phyloP scores from a whole-genome alignment of 2,888 invertebrate species.

The Yponomeuta cagnagella region DNA sequence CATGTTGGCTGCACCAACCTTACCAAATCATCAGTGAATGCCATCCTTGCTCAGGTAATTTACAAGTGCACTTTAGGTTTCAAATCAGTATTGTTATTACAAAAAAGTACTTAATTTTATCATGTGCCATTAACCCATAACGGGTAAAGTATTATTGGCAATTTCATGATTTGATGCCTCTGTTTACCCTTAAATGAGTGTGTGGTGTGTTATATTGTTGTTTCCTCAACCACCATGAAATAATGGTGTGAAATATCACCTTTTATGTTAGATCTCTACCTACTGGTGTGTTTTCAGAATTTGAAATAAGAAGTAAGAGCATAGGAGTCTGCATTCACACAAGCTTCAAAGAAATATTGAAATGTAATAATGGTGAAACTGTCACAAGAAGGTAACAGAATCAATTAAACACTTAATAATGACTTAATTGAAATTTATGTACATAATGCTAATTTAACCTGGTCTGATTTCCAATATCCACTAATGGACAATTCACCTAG shows the following conservation, averaged over 20 bases:
- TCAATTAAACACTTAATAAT: not conserved
- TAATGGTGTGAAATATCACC: no score
- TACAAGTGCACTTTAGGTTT: not conserved
- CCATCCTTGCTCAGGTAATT: conserved; percentile 86
- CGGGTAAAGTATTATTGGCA: no score
- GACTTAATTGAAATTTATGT: no score
- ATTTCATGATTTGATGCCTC: not conserved
- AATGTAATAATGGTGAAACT: conserved; percentile 87
- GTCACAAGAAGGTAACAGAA: conserved; percentile 81
- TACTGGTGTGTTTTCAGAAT: conserved; percentile 66
- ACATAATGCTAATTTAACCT: no score
- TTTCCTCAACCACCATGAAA: no score
- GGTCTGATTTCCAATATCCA: no score
- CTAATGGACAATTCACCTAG: no score
- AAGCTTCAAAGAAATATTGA: conserved; percentile 87
- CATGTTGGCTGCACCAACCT: conserved; percentile 84
- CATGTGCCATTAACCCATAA: not conserved
- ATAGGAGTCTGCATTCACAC: conserved; percentile 89
- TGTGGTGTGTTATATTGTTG: no score
- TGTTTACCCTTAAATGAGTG: no score
- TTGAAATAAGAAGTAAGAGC: conserved; percentile 88
- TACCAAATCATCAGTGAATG: conserved; percentile 85
- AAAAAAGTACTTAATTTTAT: not conserved
- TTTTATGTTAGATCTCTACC: no score
- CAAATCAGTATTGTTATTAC: not conserved